Conservation (phyloP, 2,888 invertebrate species). For the Macrosoma leucophasiata region DNA sequence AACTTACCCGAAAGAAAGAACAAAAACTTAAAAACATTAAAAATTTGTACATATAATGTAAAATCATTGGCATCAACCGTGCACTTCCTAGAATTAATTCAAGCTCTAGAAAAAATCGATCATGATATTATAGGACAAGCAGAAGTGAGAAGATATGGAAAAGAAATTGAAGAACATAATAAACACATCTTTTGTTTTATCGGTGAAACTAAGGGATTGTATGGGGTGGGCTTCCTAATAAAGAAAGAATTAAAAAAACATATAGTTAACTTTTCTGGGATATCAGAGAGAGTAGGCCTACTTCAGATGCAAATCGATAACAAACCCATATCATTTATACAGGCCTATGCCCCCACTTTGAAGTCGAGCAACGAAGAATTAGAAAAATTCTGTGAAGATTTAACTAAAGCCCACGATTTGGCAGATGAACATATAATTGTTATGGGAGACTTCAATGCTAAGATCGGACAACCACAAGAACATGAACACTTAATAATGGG, state of each 20-base stretch:
- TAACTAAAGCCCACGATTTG: too few species aligned
- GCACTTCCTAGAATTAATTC: background rate
- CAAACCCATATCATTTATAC: slow-evolving; percentile 2
- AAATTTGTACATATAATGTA: background rate
- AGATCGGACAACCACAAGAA: background rate
- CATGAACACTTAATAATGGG: slow-evolving; percentile 3
- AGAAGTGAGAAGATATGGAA: background rate
- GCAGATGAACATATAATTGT: too few species aligned
- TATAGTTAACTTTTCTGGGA: background rate
- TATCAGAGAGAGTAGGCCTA: background rate
- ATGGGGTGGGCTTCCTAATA: slow-evolving; percentile 20
- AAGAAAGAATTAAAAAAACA: slow-evolving; percentile 13
- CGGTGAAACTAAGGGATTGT: slow-evolving; percentile 20
- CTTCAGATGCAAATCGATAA: background rate
- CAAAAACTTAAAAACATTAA: background rate
- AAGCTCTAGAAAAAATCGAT: background rate
- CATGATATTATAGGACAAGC: background rate
- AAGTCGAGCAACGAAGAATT: slow-evolving; percentile 3
- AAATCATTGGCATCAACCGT: background rate
- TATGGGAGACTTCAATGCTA: too few species aligned
- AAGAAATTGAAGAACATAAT: slow-evolving; percentile 13
- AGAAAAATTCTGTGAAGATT: background rate
- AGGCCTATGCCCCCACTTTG: slow-evolving; percentile 6
- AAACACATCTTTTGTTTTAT: slow-evolving; percentile 16
- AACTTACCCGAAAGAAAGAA: too few species aligned